Conservation (phyloP, 2,113 vertebrate species). For the Platanista minor region DNA sequence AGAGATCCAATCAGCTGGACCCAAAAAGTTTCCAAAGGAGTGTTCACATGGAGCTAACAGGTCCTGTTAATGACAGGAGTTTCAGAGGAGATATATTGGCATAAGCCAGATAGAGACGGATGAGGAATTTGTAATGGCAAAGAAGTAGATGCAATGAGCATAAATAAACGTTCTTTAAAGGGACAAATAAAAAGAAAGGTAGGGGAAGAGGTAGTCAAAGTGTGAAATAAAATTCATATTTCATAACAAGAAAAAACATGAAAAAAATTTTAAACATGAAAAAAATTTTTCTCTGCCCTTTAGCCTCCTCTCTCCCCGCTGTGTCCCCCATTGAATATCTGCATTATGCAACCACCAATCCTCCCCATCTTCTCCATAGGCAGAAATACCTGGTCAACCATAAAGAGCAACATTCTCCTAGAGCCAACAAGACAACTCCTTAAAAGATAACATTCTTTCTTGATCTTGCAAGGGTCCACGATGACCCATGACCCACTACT, state of each 20-base stretch:
- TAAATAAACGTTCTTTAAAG: neutral
- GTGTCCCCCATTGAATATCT: neutral
- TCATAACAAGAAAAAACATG: neutral
- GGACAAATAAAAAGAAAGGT: neutral
- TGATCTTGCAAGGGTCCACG: neutral
- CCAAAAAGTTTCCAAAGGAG: neutral
- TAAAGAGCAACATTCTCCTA: neutral
- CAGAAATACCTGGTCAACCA: neutral
- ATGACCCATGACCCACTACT: neutral
- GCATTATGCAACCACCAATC: neutral
- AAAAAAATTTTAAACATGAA: neutral
- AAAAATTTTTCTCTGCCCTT: rapidly evolving
- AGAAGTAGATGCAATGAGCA: neutral
- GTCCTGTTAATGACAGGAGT: neutral
- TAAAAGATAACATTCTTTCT: neutral
- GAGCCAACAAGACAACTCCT: neutral
- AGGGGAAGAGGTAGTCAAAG: neutral
- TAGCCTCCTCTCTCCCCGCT: neutral
- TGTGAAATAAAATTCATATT: neutral
- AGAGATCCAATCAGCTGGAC: neutral
- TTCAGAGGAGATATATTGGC: neutral
- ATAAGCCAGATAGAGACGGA: neutral
- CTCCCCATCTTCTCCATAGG: neutral
- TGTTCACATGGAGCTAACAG: neutral
- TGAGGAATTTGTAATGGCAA: neutral